Base-by-base conservation (phyloP, 2,888 invertebrate species). In the Macrophya alboannulata region DNA sequence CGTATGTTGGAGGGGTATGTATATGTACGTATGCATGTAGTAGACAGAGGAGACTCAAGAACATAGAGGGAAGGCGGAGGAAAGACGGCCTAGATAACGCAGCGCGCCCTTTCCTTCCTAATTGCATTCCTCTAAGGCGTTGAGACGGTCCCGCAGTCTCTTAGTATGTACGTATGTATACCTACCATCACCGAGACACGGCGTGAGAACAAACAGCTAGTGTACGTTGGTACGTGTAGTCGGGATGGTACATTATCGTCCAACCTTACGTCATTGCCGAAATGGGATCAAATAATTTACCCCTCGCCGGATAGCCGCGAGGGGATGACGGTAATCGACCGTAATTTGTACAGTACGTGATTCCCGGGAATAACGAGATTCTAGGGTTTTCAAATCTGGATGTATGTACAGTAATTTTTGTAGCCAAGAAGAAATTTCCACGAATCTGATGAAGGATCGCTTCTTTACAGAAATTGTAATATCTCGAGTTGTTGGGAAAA, bases 121-220 rank as follows among this genome's bases (percentile, higher is more conserved):
- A 92, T 91, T 91, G 89, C 92, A 90, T 92, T 91, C 89, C 89
- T 88, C 87, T 86, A 87, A 51, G 48, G 45, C 43, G 72, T 45
- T 17, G 62, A 25, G 15, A 59, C 45, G 55, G 43, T 21, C 21
- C 45, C 12, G 8, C 62, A 8, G 15, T n/a, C 45, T 43, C 72
- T 45, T 45, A 31, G 77, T 77, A 55, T 17, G 17, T 37, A 17
- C 65, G 37, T 43, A 17, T 6, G 4, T 15, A 31, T 43, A 31
- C 31, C 31, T 74, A 31, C 43, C 10, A 21, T 9, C 45, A 74
- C 10, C 21, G 21, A 74, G 74, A 74, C 74, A 45, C 21, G 21
- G 9, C 74, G 43, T 74, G 74, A 74, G 74, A 74, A 74, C 45
- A 74, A 74, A 74, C 74, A 74, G 74, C 74, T 31, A 71, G 74